Evolutionary conservation across 2,113 vertebrate species (phyloP).

Genomic region (Himantopus leucocephalus): DNA sequence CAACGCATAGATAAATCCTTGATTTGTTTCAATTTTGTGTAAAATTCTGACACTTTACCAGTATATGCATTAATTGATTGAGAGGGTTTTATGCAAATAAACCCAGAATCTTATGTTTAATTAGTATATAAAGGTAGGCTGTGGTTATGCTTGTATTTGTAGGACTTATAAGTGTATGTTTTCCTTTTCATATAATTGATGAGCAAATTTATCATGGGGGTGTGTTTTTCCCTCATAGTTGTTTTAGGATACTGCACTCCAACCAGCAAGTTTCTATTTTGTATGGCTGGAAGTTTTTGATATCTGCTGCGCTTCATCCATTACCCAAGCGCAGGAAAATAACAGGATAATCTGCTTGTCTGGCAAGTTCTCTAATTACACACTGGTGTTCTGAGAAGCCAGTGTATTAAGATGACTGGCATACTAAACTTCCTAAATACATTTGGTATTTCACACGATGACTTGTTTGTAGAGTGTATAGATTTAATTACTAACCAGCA

Average conservation of each 20-base stretch:
- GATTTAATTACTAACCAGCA: conserved; percentile 5
- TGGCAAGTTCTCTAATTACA: neutral
- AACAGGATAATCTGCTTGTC: neutral
- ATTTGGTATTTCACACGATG: neutral
- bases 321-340: neutral
- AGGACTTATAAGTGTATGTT: neutral
- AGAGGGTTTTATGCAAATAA: neutral
- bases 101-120: neutral
- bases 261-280: neutral
- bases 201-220: neutral
- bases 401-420: neutral
- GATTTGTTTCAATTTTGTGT: neutral
- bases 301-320: neutral
- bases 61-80: neutral
- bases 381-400: neutral
- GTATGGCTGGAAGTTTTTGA: neutral
- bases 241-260: neutral
- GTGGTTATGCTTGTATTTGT: neutral
- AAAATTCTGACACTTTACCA: neutral
- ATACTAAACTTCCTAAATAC: neutral
- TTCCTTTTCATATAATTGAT: neutral
- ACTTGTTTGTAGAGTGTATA: neutral
- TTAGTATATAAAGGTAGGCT: neutral
- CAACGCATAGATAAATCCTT: neutral
- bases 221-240: neutral